Percentiles rank a stretch among this genome's conserved stretches.
Conservation (phyloP, 2,888 invertebrate genomes). For the Leucophenga maculata region DNA sequence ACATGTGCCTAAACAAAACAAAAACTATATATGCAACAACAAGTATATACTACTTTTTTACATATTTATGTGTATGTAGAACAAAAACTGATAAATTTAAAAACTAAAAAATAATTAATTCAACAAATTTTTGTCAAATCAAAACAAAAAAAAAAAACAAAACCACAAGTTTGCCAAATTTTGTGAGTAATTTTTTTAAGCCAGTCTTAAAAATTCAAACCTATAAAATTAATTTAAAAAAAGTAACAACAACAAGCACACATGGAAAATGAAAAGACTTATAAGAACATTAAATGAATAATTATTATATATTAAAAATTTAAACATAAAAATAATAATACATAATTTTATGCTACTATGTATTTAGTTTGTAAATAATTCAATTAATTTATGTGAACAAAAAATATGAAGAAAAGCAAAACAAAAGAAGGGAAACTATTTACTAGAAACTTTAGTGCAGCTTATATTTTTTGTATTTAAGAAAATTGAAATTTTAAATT, state of each 20-base stretch:
- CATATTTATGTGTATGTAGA: not conserved
- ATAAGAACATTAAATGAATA: constrained; percentile 21
- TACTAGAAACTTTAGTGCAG: constrained; percentile 20
- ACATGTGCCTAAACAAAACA: constrained; percentile 62
- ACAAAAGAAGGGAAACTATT: not conserved
- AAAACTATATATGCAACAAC: constrained; percentile 40
- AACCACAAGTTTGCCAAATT: constrained; percentile 30
- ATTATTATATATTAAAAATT: constrained; percentile 7
- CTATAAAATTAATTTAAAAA: constrained; percentile 24
- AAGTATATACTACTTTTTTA: constrained; percentile 30
- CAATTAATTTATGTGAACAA: not conserved
- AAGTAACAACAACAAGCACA: constrained; percentile 55
- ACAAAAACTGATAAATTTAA: constrained; percentile 45
- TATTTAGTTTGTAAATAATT: constrained; percentile 16
- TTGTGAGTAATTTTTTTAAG: not conserved
- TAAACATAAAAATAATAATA: constrained; percentile 14
- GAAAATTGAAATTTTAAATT: not conserved
- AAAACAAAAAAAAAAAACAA: not conserved
- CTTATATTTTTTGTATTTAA: constrained; percentile 17
- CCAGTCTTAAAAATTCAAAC: not conserved
- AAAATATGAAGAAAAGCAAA: not conserved
- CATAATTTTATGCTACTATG: not conserved
- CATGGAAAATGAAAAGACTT: constrained; percentile 67
- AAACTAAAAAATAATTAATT: constrained; percentile 28
- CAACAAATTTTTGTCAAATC: constrained; percentile 48